Evolutionary conservation across 2,113 vertebrate species (phyloP), one percentile per base, ranked within the genome.

Genomic region (Scytalopus superciliaris): DNA sequence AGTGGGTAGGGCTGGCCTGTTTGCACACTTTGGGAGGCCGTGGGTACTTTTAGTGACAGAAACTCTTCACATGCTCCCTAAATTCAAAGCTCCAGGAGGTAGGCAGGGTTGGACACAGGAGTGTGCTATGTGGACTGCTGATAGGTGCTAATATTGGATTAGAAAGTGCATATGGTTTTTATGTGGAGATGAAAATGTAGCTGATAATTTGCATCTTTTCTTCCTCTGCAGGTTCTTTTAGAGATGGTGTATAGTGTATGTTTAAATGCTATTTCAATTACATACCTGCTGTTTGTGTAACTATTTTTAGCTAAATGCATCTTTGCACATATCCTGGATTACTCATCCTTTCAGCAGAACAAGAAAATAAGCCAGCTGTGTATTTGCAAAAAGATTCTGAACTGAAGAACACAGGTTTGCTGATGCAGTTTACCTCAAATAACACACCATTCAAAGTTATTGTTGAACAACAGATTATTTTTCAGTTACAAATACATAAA

Each of bases 21-120:
- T 16, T 49, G 13, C 49, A 25, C 1, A 0, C 17, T 62, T 37
- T 33, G 35, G 40, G 14, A 49, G 18, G 6, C 40, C 7, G 1
- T 25, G 39, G 16, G 5, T 44, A 3, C 28, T 73, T 45, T 8
- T 14, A 53, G 31, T 49, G 52, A 33, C 15, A 66, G 37, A 53
- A 78, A n/a, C 6, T n/a, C 7, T 19, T 67, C 11, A 17, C 3
- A 0, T 30, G 17, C 22, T 81, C 18, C 37, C 42, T 74, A 24
- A 45, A 66, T 28, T 49, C 1, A 1, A 37, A 40, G 57, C 35
- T 66, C 0, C 30, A 6, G 28, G 18, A 62, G 15, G 9, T 7
- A 49, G 47, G 37, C 14, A 59, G 49, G 10, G 22, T 45, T 59
- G 44, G 39, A 9, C 12, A 3, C n/a, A 7, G 39, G 21, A 47